Conservation (phyloP, 2,113 vertebrate species). For the Trematocara zebra region DNA sequence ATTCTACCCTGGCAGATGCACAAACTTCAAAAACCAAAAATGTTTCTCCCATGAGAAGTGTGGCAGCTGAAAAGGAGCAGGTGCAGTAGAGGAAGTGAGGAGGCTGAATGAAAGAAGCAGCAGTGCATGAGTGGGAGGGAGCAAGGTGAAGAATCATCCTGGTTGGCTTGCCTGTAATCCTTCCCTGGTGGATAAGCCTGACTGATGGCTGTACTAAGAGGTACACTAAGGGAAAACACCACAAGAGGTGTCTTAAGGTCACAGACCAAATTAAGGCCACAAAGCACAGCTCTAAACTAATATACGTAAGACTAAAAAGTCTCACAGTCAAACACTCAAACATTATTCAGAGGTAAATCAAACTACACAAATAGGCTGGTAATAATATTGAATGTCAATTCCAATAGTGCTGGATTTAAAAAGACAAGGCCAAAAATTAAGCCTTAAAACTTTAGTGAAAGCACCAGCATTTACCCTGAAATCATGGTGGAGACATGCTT, state of each 20-base stretch:
- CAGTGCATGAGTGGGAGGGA: neutral
- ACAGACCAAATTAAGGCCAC: neutral
- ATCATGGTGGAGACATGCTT: neutral
- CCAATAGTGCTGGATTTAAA: neutral
- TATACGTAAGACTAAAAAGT: neutral
- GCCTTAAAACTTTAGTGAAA: neutral
- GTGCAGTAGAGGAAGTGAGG: neutral
- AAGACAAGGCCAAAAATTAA: neutral
- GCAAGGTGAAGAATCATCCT: neutral
- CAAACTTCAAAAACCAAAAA: neutral
- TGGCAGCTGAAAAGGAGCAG: neutral
- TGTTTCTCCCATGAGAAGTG: neutral
- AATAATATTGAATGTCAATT: neutral
- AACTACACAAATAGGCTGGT: neutral
- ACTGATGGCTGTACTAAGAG: neutral
- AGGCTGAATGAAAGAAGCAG: neutral
- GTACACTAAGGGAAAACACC: neutral
- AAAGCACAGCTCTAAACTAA: neutral
- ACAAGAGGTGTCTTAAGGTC: neutral
- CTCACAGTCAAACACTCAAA: neutral
- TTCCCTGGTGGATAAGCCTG: neutral
- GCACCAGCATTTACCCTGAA: neutral
- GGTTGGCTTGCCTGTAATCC: conserved; percentile 37
- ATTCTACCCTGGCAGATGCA: neutral
- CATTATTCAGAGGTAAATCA: neutral